Base-by-base conservation (phyloP, 2,113 vertebrate genomes). In the Merops nubicus region DNA sequence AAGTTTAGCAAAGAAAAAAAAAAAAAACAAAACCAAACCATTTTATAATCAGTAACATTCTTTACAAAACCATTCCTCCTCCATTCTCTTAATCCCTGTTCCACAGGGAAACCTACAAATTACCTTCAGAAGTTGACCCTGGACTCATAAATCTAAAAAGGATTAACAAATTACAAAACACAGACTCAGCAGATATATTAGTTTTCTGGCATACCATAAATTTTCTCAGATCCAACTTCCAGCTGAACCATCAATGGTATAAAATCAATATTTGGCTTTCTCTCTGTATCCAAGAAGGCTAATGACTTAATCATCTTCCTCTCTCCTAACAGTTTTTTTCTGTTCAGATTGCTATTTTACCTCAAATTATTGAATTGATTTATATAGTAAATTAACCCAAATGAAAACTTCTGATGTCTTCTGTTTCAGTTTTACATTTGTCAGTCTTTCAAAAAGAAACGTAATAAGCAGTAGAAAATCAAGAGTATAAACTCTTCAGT, bases 221-320 rank as follows among this genome's bases (percentile, higher is more conserved):
- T 89, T 93, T 67, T 17, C 69, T 70, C 69, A 59, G 3, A 15
- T 15, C 16, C 51, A 89, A 59, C 47, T 63, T 84, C 47, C 19
- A 78, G 33, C 60, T 63, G 75, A 91, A 75, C 17, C 0, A 0
- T 78, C 69, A 70, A 0, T 56, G 42, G 78, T 89, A 42, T 74
- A 81, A 91, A 95, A 95, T 85, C 73, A 91, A 82, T 91, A 92
- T 89, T 86, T 62, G 78, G 23, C 34, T 82, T 91, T 78, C 26
- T 56, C 13, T 54, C 59, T 92, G 31, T 69, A 20, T 84, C 31
- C 34, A 63, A 29, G 63, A 57, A 12, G 29, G 42, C 40, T 82
- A 94, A 82, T 56, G 51, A 70, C 59, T 91, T 95, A 70, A 87
- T 91, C 45, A 63, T 63, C 23, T 81, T 42, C 42, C 12, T 54